These are phyloP conservation scores for Rutilus rutilus DNA, from an alignment of 2,113 vertebrate genomes.

Conservation along the genomic window DNA sequence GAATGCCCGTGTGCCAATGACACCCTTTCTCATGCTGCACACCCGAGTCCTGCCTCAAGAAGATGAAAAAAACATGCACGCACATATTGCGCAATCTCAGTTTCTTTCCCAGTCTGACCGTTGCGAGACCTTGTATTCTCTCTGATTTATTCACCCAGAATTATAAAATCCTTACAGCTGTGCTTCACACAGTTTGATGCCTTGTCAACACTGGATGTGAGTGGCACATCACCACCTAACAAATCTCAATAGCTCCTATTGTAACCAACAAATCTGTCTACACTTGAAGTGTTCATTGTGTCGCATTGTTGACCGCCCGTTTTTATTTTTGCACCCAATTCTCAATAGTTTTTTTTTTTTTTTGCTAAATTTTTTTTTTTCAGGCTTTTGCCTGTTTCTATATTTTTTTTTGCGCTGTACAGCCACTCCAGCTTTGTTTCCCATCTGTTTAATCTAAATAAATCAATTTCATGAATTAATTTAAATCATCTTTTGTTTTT, in stretches of 20 bases:
- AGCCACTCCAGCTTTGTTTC: neutral
- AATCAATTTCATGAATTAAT: no score
- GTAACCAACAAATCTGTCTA: neutral
- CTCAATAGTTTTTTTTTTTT: neutral
- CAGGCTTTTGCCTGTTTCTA: no score
- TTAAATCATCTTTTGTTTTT: no score
- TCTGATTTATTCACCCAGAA: constrained; percentile 21
- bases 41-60: neutral
- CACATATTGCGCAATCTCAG: neutral
- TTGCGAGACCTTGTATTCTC: neutral
- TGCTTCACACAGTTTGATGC: constrained; percentile 23
- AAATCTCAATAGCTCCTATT: neutral
- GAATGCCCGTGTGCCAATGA: constrained; percentile 19
- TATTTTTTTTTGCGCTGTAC: neutral
- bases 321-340: constrained; percentile 10
- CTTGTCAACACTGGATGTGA: constrained; percentile 9
- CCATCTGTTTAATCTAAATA: neutral
- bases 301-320: neutral
- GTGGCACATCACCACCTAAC: neutral
- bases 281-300: neutral
- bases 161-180: neutral
- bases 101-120: neutral
- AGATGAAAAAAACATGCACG: neutral
- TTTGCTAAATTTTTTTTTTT: no score
- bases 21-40: constrained; percentile 1